Evolutionary conservation across 2,888 invertebrate species (phyloP).

Genomic region (Atrina japonica): DNA sequence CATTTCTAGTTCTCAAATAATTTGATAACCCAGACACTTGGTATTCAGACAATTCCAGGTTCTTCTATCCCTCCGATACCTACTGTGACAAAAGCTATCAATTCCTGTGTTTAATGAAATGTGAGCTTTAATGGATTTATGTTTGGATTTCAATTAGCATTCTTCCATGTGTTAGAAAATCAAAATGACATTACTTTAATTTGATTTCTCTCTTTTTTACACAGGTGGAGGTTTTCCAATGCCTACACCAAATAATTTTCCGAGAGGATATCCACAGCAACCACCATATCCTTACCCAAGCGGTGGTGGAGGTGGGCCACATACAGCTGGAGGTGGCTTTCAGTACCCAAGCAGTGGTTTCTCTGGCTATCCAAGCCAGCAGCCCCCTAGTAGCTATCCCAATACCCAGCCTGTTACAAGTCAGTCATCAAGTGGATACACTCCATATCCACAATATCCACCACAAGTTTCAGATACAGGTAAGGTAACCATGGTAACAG

Average conservation of each 20-base stretch:
- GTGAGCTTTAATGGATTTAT: too few relatives aligned
- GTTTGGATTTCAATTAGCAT: too few relatives aligned
- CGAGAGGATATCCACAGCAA: constrained; percentile 38
- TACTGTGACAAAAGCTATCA: too few relatives aligned
- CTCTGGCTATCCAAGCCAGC: constrained; percentile 57
- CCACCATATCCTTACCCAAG: neutral
- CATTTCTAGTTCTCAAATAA: too few relatives aligned
- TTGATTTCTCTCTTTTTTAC: neutral
- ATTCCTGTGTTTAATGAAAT: too few relatives aligned
- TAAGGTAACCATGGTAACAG: neutral
- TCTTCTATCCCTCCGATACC: too few relatives aligned
- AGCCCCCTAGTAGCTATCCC: constrained; percentile 23
- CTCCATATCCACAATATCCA: constrained; percentile 25
- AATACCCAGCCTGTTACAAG: constrained; percentile 14
- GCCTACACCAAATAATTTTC: constrained; percentile 55
- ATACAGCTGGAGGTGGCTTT: neutral
- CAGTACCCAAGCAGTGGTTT: constrained; percentile 29
- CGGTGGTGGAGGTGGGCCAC: neutral
- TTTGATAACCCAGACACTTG: too few relatives aligned
- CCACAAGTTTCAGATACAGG: constrained; percentile 26
- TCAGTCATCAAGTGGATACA: constrained; percentile 44
- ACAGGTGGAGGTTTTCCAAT: constrained; percentile 46
- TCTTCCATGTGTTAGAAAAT: too few relatives aligned
- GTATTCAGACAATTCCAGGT: too few relatives aligned
- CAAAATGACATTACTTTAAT: too few relatives aligned